Conservation (phyloP, 2,113 vertebrate genomes). For the Varanus salvator region DNA sequence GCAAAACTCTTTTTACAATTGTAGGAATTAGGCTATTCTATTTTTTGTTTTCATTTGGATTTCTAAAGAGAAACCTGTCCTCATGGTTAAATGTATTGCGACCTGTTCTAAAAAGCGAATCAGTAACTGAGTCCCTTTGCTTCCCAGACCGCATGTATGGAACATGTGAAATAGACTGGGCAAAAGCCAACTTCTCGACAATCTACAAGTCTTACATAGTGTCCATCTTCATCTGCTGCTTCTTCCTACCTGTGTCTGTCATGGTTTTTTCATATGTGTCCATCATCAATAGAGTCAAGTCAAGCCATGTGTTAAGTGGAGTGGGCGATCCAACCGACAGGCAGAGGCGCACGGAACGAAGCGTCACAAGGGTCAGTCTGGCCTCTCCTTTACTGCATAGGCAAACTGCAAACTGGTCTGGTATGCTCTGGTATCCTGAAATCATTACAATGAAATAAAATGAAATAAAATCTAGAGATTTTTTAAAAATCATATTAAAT, state of each 20-base stretch:
- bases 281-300: slow-evolving; percentile 87
- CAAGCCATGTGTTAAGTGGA: slow-evolving; percentile 80
- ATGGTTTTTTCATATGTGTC: slow-evolving; percentile 85
- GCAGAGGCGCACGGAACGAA: slow-evolving; percentile 83
- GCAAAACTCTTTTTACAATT: not conserved
- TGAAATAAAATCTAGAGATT: not conserved
- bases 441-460: not conserved
- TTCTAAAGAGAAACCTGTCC: not conserved
- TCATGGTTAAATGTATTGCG: not conserved
- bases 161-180: slow-evolving; percentile 89
- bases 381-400: not conserved
- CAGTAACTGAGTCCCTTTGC: slow-evolving; percentile 20
- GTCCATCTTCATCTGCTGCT: slow-evolving; percentile 87
- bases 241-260: slow-evolving; percentile 82
- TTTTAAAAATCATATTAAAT: not conserved
- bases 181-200: slow-evolving; percentile 89
- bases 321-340: slow-evolving; percentile 77
- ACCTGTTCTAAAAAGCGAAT: slow-evolving; percentile 33
- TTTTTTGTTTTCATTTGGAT: not conserved
- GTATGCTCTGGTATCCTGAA: not conserved
- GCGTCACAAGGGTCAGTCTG: slow-evolving; percentile 79
- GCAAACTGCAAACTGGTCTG: not conserved
- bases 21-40: not conserved
- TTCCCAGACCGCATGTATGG: slow-evolving; percentile 84
- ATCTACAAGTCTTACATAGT: slow-evolving; percentile 87